Conservation (phyloP, 2,113 vertebrate genomes). For the Parus major region DNA sequence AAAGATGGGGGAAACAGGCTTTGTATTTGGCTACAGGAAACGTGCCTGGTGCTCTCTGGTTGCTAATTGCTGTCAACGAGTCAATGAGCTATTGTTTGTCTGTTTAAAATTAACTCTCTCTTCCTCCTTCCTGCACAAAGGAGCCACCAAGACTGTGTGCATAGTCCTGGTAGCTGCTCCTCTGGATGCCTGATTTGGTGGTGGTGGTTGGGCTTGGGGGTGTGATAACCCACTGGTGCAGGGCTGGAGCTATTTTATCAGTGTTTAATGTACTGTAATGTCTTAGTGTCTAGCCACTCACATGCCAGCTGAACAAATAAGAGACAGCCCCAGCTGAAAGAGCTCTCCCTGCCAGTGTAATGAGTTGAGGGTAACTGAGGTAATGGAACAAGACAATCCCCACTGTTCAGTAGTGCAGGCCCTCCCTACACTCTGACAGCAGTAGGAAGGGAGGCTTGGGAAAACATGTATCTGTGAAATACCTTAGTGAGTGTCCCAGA, state of each 20-base stretch:
- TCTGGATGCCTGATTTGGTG: fast-evolving
- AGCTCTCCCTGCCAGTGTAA: background rate
- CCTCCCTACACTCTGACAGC: background rate
- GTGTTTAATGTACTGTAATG: background rate
- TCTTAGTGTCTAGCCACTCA: background rate
- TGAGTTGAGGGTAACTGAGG: background rate
- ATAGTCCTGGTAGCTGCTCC: background rate
- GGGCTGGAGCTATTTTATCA: background rate
- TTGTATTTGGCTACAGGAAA: background rate
- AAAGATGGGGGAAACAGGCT: fast-evolving
- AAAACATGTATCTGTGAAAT: background rate
- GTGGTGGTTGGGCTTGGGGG: background rate
- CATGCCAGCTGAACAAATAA: background rate
- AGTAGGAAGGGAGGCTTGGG: background rate
- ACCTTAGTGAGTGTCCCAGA: background rate
- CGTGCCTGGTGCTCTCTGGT: background rate
- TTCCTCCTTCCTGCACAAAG: background rate
- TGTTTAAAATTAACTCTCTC: slow-evolving; percentile 61
- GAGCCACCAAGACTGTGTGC: background rate
- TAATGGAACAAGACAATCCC: background rate
- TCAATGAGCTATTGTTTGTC: slow-evolving; percentile 51
- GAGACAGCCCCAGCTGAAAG: background rate
- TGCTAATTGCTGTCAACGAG: slow-evolving; percentile 44
- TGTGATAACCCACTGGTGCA: background rate
- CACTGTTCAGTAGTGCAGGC: background rate